Evolutionary conservation across 1,140 invertebrate genomes (phyloP), one percentile per base, ranked within the genome.

Genomic region (Stenopsyche tienmushanensis): DNA sequence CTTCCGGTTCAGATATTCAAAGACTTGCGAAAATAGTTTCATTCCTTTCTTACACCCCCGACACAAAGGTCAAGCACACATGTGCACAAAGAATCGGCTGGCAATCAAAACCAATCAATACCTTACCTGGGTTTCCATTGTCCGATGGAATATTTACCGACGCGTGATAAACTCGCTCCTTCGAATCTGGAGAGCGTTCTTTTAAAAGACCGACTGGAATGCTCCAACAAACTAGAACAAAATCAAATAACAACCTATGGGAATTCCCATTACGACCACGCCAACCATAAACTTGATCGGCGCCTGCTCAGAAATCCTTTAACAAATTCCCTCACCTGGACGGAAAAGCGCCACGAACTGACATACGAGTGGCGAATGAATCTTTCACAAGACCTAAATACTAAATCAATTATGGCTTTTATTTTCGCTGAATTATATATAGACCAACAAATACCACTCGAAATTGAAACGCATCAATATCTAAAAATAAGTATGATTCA

Each of bases 61-160:
- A 18, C 23, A 26, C n/a, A 29, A 25, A 29, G 50, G 50, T 53
- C 50, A 53, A 53, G 24, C 7, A 23, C 50, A 53, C 50, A 24
- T 53, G 50, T 53, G 18, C 50, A 13, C 8, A 24, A 49, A 20
- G 2, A 24, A 13, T 50, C 10, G 49, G 49, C 18, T 20, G 50
- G 50, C 50, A 53, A 53, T 53, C 50, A 53, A 15, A 23, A 53
- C 18, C 50, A 29, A 53, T 53, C 50, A 53, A 53, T 53, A 29
- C 10, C 3, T 53, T 21, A 21, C 45, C 29, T n/a, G 7, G 29
- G 13, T n/a, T n/a, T 39, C 45, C 18, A 49, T 49, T 49, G 45
- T 49, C 18, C 45, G 45, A 15, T 9, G 18, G 23, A 21, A 15
- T 20, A 49, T 49, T 49, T 49, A 49, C 45, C 45, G 45, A 21